Percentiles rank a stretch among this genome's conserved stretches.
Evolutionary conservation across 1,140 invertebrate genomes (phyloP).

Genomic region (Papilio dardanus): DNA sequence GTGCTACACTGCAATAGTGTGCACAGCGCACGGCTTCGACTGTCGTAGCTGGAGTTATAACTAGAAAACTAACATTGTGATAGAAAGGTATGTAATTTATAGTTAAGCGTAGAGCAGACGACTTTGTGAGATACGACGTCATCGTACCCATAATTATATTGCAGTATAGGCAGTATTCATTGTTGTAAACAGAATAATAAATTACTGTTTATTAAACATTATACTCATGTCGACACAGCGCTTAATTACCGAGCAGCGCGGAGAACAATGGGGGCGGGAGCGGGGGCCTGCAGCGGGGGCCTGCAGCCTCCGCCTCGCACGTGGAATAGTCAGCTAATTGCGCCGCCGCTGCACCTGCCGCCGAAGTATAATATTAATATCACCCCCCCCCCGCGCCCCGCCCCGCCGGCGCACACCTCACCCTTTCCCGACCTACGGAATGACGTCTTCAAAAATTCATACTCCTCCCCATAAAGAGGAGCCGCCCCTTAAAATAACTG

Average conservation of each 20-base stretch:
- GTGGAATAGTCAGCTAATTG: conserved; percentile 41
- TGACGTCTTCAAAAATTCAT: conserved; percentile 37
- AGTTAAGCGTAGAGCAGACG: too few species aligned
- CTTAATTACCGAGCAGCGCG: background rate
- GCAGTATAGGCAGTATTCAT: background rate
- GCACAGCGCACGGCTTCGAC: too few species aligned
- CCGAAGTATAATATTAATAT: conserved; percentile 72
- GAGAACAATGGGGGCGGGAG: background rate
- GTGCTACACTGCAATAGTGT: too few species aligned
- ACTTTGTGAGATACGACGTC: background rate
- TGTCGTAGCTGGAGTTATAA: too few species aligned
- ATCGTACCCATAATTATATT: background rate
- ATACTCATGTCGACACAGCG: background rate
- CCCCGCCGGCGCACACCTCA: background rate
- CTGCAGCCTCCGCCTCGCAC: conserved; percentile 10
- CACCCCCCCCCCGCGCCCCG: conserved; percentile 39
- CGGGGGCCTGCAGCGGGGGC: background rate
- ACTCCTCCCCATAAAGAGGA: conserved; percentile 38
- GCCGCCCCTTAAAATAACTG: conserved; percentile 58
- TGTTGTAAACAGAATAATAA: background rate
- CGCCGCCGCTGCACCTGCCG: conserved; percentile 58
- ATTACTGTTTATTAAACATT: background rate
- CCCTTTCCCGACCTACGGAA: conserved; percentile 12
- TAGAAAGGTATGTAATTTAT: too few species aligned
- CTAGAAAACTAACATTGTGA: too few species aligned